phyloP scores from a whole-genome alignment of 2,113 vertebrate genomes.

The Baryphthengus martii region DNA sequence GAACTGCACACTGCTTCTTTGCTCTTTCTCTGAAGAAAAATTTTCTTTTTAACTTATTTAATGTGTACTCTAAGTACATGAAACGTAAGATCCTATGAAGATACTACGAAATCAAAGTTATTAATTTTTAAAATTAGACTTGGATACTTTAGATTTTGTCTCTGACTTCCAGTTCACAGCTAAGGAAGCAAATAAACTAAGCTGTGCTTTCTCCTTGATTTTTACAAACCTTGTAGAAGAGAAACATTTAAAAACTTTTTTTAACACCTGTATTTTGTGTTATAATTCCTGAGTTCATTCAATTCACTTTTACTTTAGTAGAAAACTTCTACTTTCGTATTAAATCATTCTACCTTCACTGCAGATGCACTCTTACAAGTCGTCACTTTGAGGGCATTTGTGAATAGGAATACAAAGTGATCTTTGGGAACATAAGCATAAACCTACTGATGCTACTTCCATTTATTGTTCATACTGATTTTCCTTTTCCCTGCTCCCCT shows the following conservation, averaged over 20 bases:
- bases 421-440: accelerated
- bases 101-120: not conserved
- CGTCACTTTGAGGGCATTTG: not conserved
- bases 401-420: not conserved
- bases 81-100: not conserved
- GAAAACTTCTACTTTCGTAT: not conserved
- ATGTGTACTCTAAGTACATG: not conserved
- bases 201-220: not conserved
- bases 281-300: not conserved
- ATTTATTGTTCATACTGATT: not conserved
- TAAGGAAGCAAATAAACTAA: not conserved
- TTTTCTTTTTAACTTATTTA: not conserved
- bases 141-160: not conserved
- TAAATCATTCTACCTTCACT: not conserved
- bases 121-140: not conserved
- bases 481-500: not conserved
- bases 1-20: not conserved
- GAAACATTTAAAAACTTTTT: not conserved
- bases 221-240: not conserved
- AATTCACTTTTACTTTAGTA: not conserved
- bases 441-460: not conserved
- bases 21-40: not conserved
- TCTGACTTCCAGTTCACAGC: not conserved
- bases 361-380: not conserved
- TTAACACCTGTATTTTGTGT: not conserved